Evolutionary conservation across 1,140 invertebrate species (phyloP).

Genomic region (Arion vulgaris): DNA sequence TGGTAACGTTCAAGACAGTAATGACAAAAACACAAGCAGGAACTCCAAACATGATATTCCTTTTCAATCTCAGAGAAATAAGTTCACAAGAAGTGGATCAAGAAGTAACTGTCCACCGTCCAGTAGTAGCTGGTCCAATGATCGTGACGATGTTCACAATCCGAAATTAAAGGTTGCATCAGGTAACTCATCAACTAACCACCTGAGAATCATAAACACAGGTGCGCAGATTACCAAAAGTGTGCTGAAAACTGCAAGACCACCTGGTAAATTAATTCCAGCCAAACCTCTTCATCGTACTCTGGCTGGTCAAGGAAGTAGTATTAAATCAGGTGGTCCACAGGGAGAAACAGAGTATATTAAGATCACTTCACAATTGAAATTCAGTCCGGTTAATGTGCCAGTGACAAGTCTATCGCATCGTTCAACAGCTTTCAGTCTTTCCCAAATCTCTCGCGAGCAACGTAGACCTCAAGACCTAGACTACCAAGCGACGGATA

Average conservation of each 20-base stretch:
- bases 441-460: conserved; percentile 25
- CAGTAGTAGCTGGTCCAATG: neutral
- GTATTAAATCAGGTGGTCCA: conserved; percentile 41
- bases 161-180: conserved; percentile 22
- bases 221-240: conserved; percentile 33
- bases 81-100: neutral
- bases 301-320: conserved; percentile 33
- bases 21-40: neutral
- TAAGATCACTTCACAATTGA: conserved; percentile 52
- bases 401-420: neutral
- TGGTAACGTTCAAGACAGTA: neutral
- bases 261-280: neutral
- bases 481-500: neutral
- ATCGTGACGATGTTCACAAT: neutral
- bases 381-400: conserved; percentile 36
- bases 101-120: conserved; percentile 8
- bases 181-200: conserved; percentile 25
- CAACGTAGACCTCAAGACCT: neutral
- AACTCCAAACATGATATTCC: neutral
- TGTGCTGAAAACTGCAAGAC: conserved; percentile 12
- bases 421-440: neutral
- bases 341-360: conserved; percentile 56
- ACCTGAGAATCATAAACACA: conserved; percentile 38
- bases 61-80: neutral
- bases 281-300: conserved; percentile 29